Evolutionary conservation across 2,113 vertebrate genomes (phyloP), one percentile per base, ranked within the genome.

Genomic region (Petaurus breviceps): DNA sequence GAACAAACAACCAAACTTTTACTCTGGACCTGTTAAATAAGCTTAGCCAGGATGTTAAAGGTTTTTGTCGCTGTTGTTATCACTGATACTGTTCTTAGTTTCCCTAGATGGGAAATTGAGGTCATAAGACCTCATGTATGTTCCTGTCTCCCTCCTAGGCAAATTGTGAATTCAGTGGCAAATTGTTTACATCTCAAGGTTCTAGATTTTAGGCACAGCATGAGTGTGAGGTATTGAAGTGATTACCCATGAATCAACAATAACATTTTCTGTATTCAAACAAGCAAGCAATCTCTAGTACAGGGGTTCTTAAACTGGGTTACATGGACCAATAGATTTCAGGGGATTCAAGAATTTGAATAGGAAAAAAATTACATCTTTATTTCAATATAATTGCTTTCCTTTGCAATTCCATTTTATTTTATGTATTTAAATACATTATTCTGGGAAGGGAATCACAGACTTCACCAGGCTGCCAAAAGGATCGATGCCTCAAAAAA

Each of bases 1-100:
- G 31, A 93, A n/a, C 89, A 93, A 57, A 89, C 26, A 51, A 25
- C 46, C 47, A 22, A 23, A 31, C 31, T 90, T 96, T 49, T 90
- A 94, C 89, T 92, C 14, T n/a, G 89, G 92, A 94, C 77, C 53
- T 68, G 51, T 28, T 94, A 92, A 95, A 51, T 77, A 90, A 55
- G 51, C 23, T 31, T 84, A 90, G 92, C 52, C 50, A 55, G 51
- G 84, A 50, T 8, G 50, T 95, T 95, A 26, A 57, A 3, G 26
- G 2, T 93, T 93, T 55, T 51, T 93, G 94, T 95, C 25, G 0
- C 14, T 54, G 53, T 54, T 54, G 23, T 51, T 14, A 51, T 22
- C 52, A 53, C 0, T 51, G 51, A 51, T 51, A 51, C 14, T 53
- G 28, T 51, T 2, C 61, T 52, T 23, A 22, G 50, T 91, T 92